phyloP scores from a whole-genome alignment of 2,797 vertebrate species.

The Vireo griseus region DNA sequence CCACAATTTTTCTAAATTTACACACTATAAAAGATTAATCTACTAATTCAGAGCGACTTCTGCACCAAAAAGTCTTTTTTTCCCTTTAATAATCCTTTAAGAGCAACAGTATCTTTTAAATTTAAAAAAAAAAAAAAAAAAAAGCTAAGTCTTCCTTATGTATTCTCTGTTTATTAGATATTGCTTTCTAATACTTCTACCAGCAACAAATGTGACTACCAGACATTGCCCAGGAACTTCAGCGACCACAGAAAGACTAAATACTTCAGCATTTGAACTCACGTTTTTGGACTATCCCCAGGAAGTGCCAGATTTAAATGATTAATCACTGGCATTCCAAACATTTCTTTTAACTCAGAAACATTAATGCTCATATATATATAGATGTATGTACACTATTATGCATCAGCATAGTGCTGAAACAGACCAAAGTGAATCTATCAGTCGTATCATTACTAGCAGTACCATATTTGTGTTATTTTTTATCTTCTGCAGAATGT shows the following conservation, averaged over 20 bases:
- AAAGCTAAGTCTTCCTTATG: fast-evolving
- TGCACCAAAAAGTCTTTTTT: background rate
- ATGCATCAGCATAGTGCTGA: background rate
- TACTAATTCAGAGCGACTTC: background rate
- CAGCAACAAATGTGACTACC: background rate
- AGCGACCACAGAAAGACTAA: background rate
- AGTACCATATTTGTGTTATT: background rate
- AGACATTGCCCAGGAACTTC: background rate
- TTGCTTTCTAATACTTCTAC: background rate
- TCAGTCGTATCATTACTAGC: background rate
- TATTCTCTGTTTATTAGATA: background rate
- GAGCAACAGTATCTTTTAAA: background rate
- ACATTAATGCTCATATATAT: background rate
- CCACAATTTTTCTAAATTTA: background rate
- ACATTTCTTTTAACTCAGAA: background rate
- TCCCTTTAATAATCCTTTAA: background rate
- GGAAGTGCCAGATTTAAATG: background rate
- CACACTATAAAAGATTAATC: background rate
- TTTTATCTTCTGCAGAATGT: background rate
- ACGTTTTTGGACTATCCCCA: background rate
- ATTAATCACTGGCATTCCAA: background rate
- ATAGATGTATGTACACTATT: background rate
- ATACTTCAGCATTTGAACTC: background rate
- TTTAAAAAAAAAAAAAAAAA: background rate
- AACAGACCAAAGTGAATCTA: background rate